A percentile compares a stretch with the other conserved stretches of the same genome.
phyloP scores from a whole-genome alignment of 37 sponge, comb jelly and placozoan genomes.

The Aplysina aerophoba region DNA sequence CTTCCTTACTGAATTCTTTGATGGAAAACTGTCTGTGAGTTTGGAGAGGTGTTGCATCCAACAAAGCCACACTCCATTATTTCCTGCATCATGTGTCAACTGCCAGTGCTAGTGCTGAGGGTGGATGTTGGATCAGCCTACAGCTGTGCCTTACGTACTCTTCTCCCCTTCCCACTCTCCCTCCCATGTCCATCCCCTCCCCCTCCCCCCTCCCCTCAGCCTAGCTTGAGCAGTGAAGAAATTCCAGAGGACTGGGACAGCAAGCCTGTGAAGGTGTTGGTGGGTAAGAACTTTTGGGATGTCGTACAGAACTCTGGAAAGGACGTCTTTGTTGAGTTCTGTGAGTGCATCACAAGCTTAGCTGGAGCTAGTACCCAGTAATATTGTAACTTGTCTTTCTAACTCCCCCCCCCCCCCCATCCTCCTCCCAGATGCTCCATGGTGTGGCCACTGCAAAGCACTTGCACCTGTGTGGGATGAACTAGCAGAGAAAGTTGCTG shows the following conservation, averaged over 20 bases:
- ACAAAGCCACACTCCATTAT: too few species aligned
- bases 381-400: neutral
- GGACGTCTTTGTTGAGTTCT: conserved; percentile 96
- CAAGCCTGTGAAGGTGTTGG: conserved; percentile 93
- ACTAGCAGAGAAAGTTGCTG: conserved; percentile 87
- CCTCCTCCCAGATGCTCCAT: conserved; percentile 89
- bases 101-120: too few species aligned
- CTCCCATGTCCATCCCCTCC: too few species aligned
- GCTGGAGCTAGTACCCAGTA: neutral
- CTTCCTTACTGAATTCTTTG: conserved; percentile 73
- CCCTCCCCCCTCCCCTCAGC: conserved; percentile 31
- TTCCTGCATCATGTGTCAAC: too few species aligned
- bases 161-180: too few species aligned
- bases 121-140: too few species aligned
- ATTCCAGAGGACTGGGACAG: conserved; percentile 96
- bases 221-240: conserved; percentile 87
- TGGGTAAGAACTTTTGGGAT: conserved; percentile 94
- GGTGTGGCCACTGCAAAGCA: conserved; percentile 99
- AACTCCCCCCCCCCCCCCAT: neutral
- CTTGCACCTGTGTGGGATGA: conserved; percentile 97
- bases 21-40: conserved; percentile 79
- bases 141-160: too few species aligned
- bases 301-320: conserved; percentile 73
- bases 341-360: conserved; percentile 54
- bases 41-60: too few species aligned